Evolutionary conservation across 1,140 invertebrate species (phyloP).

Genomic region (Penaeus indicus): DNA sequence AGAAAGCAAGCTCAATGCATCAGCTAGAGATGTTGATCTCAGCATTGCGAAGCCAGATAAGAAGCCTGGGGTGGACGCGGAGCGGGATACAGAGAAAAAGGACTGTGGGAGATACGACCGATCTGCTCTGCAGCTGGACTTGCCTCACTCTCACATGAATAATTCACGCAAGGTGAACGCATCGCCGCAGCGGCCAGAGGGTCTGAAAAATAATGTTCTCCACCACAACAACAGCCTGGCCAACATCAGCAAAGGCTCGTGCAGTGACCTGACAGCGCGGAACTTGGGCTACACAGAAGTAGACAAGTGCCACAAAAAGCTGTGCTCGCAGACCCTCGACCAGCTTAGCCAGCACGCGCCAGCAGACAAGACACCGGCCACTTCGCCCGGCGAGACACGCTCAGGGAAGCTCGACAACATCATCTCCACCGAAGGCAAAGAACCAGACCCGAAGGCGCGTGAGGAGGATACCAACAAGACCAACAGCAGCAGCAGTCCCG

Average conservation of each 20-base stretch:
- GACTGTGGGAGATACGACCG: constrained; percentile 26
- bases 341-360: neutral
- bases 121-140: constrained; percentile 44
- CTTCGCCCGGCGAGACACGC: neutral
- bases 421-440: neutral
- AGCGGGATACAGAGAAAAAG: neutral
- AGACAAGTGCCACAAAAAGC: constrained; percentile 65
- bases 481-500: constrained; percentile 8
- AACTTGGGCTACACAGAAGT: constrained; percentile 64
- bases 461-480: constrained; percentile 15
- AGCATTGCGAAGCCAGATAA: too few relatives aligned
- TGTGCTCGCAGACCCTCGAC: constrained; percentile 45
- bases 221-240: constrained; percentile 36
- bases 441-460: neutral
- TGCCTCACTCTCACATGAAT: constrained; percentile 51
- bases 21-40: neutral
- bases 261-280: constrained; percentile 56
- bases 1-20: neutral
- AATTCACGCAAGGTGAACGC: constrained; percentile 48
- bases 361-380: neutral
- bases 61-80: too few relatives aligned
- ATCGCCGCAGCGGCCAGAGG: constrained; percentile 55
- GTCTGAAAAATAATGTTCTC: constrained; percentile 47
- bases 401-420: constrained; percentile 1
- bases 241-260: constrained; percentile 54